These are phyloP conservation scores for Paracyclopina nana DNA, from an alignment of 1,140 invertebrate genomes.

Conservation along the genomic window DNA sequence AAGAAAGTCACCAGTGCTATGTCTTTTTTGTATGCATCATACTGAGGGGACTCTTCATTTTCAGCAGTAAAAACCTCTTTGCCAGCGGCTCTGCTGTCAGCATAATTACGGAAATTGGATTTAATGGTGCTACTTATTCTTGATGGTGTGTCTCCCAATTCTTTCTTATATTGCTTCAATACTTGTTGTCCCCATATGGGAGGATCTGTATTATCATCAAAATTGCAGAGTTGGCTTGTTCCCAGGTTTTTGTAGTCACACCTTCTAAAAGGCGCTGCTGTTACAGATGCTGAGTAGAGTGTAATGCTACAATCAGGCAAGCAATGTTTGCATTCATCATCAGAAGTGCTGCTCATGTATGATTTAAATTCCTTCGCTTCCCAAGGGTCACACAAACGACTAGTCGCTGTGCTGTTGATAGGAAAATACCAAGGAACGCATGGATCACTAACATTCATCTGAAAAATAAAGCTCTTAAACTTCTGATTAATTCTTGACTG, in stretches of 20 bases:
- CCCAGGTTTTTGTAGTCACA: neutral
- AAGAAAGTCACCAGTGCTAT: conserved; percentile 11
- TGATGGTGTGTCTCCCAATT: too few relatives aligned
- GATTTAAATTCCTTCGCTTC: neutral
- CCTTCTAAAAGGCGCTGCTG: neutral
- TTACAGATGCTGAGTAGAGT: neutral
- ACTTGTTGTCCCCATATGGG: neutral
- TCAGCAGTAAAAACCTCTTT: too few relatives aligned
- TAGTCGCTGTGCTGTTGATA: too few relatives aligned
- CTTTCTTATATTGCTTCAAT: neutral
- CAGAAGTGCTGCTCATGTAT: neutral
- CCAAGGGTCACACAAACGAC: neutral
- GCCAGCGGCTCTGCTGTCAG: too few relatives aligned
- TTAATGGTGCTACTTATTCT: too few relatives aligned
- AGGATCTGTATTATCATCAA: neutral
- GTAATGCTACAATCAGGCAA: neutral
- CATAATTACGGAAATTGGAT: too few relatives aligned
- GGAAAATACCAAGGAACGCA: too few relatives aligned
- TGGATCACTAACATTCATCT: too few relatives aligned
- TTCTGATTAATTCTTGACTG: too few relatives aligned
- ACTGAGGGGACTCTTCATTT: too few relatives aligned
- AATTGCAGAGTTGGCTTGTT: neutral
- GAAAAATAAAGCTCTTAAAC: too few relatives aligned
- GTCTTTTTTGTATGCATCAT: conserved; percentile 4
- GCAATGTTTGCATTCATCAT: neutral